Evolutionary conservation across 2,797 vertebrate species (phyloP), one percentile per base, ranked within the genome.

Genomic region (Eulemur albifrons): DNA sequence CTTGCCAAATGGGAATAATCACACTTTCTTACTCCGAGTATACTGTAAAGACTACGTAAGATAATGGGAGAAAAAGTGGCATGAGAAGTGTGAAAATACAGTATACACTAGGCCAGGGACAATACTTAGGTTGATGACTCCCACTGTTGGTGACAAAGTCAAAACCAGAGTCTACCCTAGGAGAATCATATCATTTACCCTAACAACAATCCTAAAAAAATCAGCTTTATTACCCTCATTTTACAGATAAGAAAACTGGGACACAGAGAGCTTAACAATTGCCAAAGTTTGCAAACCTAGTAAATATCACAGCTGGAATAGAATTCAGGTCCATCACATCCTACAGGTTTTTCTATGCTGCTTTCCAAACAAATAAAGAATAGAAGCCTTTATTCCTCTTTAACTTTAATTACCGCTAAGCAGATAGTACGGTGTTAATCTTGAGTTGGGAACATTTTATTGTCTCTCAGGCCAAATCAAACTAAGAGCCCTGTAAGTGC

Each of bases 171-270:
- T 86, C 84, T 87, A 40, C 32, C 52, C 40, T 48, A 73, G 12
- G 20, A 85, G 48, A 93, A 76, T 59, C 32, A 6, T 13, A 85
- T 43, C 27, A 65, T 59, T 94, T 81, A 69, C 54, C 48, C 12
- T 75, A 80, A 80, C 7, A 48, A 86, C 23, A 88, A 48, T 63
- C 67, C 93, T 72, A 43, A 38, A 67, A 85, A 90, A 59, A 45
- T 15, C 8, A 38, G 65, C 32, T 89, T 92, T 70, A 70, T 75
- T 87, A 54, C 43, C 30, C 18, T 94, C 43, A 50, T 61, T 75
- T 90, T 85, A 83, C 21, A 90, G 63, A 52, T 76, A 13, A 90
- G 48, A 72, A 90, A 90, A 96, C 43, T 61, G 25, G 93, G 72
- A 15, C 32, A 65, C 38, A 61, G 25, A 67, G 25, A 69, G 70